These are phyloP conservation scores for Leucania comma DNA, from an alignment of 2,888 invertebrate genomes.

Conservation along the genomic window DNA sequence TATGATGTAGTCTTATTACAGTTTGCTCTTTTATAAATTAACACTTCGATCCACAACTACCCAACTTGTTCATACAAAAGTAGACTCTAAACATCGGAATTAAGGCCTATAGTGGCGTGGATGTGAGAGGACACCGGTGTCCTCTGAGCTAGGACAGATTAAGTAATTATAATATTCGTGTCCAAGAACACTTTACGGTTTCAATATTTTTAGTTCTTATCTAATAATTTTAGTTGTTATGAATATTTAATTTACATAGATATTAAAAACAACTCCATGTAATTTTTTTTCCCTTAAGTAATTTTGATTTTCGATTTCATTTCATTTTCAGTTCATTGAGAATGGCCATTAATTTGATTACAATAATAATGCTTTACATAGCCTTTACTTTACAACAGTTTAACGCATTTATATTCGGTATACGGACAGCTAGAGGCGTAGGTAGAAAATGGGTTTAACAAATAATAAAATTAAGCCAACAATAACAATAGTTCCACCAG, in stretches of 20 bases:
- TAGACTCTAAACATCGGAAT: no score
- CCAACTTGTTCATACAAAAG: no score
- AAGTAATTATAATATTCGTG: background rate
- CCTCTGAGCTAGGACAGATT: no score
- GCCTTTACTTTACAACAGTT: background rate
- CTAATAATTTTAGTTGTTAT: background rate
- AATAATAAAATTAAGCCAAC: slow-evolving; percentile 10
- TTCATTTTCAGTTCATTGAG: background rate
- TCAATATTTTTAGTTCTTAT: background rate
- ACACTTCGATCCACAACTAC: no score
- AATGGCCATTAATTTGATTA: slow-evolving; percentile 8
- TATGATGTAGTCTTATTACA: slow-evolving; percentile 30
- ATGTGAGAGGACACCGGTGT: no score
- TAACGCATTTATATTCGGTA: background rate
- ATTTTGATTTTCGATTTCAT: background rate
- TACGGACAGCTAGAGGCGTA: background rate
- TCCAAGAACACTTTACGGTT: background rate
- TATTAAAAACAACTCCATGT: background rate
- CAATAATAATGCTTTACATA: background rate
- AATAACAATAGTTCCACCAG: slow-evolving; percentile 5
- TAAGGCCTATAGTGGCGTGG: no score
- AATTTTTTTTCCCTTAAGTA: slow-evolving; percentile 7
- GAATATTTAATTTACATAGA: background rate
- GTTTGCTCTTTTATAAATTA: slow-evolving; percentile 13
- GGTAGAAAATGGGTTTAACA: background rate